These are phyloP conservation scores for Dendrolimus kikuchii DNA, from an alignment of 1,140 invertebrate species.

Conservation along the genomic window DNA sequence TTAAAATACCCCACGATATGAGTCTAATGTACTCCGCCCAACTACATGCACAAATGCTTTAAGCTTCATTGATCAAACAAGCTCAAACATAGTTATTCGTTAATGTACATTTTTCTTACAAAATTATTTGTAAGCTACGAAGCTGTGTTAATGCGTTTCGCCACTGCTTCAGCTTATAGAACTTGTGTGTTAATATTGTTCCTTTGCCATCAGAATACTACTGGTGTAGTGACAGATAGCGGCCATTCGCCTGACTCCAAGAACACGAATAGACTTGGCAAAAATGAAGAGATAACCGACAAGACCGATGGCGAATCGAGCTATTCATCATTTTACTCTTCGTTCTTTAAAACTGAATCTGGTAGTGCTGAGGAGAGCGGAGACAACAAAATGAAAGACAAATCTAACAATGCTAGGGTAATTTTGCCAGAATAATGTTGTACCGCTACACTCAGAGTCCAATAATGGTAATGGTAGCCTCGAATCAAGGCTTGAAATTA, in stretches of 20 bases:
- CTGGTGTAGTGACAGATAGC: slow-evolving; percentile 14
- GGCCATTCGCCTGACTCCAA: slow-evolving; percentile 4
- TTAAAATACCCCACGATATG: too few species aligned
- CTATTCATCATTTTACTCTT: slow-evolving; percentile 73
- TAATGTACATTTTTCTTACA: too few species aligned
- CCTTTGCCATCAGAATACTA: slow-evolving; percentile 27
- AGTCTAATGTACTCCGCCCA: too few species aligned
- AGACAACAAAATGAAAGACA: slow-evolving; percentile 30
- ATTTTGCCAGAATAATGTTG: background rate
- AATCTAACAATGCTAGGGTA: slow-evolving; percentile 7
- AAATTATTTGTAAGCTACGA: too few species aligned
- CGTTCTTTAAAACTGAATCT: slow-evolving; percentile 72
- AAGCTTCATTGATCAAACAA: too few species aligned
- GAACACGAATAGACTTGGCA: slow-evolving; percentile 10
- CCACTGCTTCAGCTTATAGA: background rate
- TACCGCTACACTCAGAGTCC: too few species aligned
- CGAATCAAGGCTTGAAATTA: too few species aligned
- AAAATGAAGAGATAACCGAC: slow-evolving; percentile 30
- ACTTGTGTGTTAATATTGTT: background rate
- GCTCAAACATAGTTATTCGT: too few species aligned
- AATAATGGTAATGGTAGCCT: too few species aligned
- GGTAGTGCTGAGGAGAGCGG: slow-evolving; percentile 45
- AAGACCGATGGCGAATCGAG: slow-evolving; percentile 68
- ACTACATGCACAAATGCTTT: too few species aligned
- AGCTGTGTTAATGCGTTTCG: background rate